Evolutionary conservation across 2,888 invertebrate species (phyloP), one percentile per base, ranked within the genome.

Genomic region (Punctoribates punctum): DNA sequence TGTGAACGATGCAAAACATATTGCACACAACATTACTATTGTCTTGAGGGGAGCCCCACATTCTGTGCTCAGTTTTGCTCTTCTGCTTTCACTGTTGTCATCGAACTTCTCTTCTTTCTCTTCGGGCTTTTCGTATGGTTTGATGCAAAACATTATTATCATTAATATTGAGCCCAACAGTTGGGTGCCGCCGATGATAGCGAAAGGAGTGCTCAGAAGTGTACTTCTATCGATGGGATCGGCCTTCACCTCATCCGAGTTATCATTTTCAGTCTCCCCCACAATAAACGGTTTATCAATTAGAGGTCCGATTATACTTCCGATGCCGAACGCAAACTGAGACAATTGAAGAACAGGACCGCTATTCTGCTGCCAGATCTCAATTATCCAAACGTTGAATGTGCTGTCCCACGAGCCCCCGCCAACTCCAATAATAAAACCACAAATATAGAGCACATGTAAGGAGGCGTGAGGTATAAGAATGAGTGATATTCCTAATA

Each of bases 251-350:
- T 46, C 17, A 48, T 15, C 6, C 9, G 17, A 15, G 1, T 48
- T 48, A 25, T 38, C 23, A 13, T 13, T 20, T 1, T 1, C 20
- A 3, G n/a, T 20, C 0, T 72, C 72, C 1, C 72, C 72, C 13
- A 48, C 20, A 23, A 72, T 20, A 13, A 72, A 72, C 15, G 46
- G 72, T 27, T 48, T 46, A 48, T 72, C 72, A 48, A 72, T 48
- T 11, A 72, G 48, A 25, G 72, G 72, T 15, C 72, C 72, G 42
- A 72, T 48, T 15, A 72, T 48, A 46, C 42, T 38, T 9, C 72
- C 72, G 48, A 72, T 72, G 25, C 72, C 72, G 25, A 72, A 72
- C 38, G 72, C 72, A 48, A 72, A 72, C 6, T 46, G 48, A 46
- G 72, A 42, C 15, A 72, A 72, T 48, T 72, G 72, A 5, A 72